These are phyloP conservation scores for Manacus vitellinus DNA, from an alignment of 2,113 vertebrate species.

Conservation along the genomic window DNA sequence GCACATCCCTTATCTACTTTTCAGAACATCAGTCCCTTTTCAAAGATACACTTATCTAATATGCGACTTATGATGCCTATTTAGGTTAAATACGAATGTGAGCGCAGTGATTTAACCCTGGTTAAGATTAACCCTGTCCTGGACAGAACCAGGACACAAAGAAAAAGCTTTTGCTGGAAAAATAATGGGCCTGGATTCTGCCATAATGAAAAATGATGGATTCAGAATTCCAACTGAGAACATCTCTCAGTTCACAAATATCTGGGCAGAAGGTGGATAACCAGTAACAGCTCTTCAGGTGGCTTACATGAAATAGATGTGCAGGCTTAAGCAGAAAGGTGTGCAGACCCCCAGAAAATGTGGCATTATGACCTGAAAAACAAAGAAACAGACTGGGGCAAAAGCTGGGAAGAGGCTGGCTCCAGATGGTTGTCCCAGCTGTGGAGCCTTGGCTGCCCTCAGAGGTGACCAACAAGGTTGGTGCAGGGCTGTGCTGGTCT, in stretches of 20 bases:
- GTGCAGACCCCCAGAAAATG: background rate
- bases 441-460: fast-evolving
- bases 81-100: background rate
- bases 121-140: background rate
- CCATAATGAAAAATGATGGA: background rate
- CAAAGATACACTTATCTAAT: background rate
- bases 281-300: background rate
- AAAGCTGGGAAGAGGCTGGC: background rate
- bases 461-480: fast-evolving
- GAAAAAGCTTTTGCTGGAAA: background rate
- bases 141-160: background rate
- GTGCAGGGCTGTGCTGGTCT: background rate
- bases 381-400: background rate
- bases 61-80: background rate
- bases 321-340: background rate
- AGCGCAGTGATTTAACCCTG: background rate
- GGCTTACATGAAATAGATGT: background rate
- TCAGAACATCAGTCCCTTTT: background rate
- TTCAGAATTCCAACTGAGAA: background rate
- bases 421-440: background rate
- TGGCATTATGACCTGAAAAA: fast-evolving
- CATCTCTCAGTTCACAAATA: background rate
- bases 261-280: background rate
- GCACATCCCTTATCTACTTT: background rate
- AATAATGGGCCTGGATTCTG: background rate